Base-by-base conservation (phyloP, 2,797 vertebrate species). In the Gymnopithys bicolor region DNA sequence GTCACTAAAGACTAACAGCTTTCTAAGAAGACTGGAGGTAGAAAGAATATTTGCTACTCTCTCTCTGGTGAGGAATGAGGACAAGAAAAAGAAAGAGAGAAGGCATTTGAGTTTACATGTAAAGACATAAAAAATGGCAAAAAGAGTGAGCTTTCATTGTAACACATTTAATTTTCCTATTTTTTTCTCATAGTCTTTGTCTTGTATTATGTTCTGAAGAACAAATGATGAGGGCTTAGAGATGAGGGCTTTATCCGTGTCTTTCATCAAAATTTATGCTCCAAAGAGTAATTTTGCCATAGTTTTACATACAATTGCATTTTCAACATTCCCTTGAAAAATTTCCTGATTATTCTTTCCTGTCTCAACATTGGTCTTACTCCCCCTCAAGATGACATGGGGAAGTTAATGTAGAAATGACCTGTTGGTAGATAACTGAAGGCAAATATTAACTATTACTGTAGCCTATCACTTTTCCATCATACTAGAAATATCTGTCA, bases 321-420 rank as follows among this genome's bases (percentile, higher is more conserved):
- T 92, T 89, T 85, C 15, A 73, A 30, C 48, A 21, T 4, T 49
- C 63, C 12, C 37, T 80, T 62, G 30, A 78, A 83, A 93, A 91
- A 45, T 11, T 59, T 93, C 23, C 33, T 58, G 49, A 68, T 90
- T 35, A 53, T 87, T 84, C 48, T 91, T 87, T 85, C 48, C 19
- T 75, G 23, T 56, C 55, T 78, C 43, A 67, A 48, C 91, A 53
- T 62, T 91, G 13, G 71, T 81, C 43, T 92, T 89, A 23, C 9
- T 14, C 35, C 48, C 48, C 51, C 23, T 7, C 9, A 37, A 88
- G 55, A 71, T 24, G 21, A 81, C 22, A 55, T 15, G 52, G 25
- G 67, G 46, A 93, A 79, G 17, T 77, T 91, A 92, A 88, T 67
- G n/a, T 43, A 81, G 51, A 91, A 94, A 90, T 90, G 48, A 91